Base-by-base conservation (phyloP, 2,888 invertebrate species). In the Himalopsyche japonica region DNA sequence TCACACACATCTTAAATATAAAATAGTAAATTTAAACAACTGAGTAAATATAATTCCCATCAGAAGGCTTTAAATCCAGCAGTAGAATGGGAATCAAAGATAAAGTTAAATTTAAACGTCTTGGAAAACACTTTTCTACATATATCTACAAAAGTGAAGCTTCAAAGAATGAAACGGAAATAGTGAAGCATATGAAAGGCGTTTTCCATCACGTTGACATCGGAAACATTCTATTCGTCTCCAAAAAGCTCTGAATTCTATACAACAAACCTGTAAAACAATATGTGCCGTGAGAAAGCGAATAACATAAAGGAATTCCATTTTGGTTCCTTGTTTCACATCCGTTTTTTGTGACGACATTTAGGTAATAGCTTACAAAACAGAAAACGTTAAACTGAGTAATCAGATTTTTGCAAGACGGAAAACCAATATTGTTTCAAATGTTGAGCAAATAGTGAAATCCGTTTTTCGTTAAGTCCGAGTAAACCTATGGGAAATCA, bases 191-290 rank as follows among this genome's bases (percentile, higher is more conserved):
- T 82, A 57, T 82, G 57, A 70, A 70, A 82, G 77, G 77, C 76
- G 78, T 79, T 82, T 82, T 77, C n/a, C 78, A 82, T 82, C 82
- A 82, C 15, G 49, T 70, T 79, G 82, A 82, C 82, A 82, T 30
- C 77, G 82, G 70, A 82, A 79, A 78, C 82, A 79, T 82, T 82
- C 57, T 57, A 57, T 57, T 20, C 57, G 57, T 24, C 57, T n/a
- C 20, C 57, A 57, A 20, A 20, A 57, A 57, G 57, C 20, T 20
- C 57, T 20, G 49, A 10, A 8, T 57, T 57, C 57, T 24, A 20
- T 57, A 57, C 57, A 57, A 10, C 1, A 6, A 20, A 57, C 57
- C 57, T 57, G 57, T 57, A 57, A 57, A 57, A 57, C 57, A 57
- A 57, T 57, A 57, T 57, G 57, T 20, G 20, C 57, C 57, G 20